A percentile compares a stretch with the other conserved stretches of the same genome.
Conservation (phyloP, 2,113 vertebrate species). For the Circaetus cinerascens region DNA sequence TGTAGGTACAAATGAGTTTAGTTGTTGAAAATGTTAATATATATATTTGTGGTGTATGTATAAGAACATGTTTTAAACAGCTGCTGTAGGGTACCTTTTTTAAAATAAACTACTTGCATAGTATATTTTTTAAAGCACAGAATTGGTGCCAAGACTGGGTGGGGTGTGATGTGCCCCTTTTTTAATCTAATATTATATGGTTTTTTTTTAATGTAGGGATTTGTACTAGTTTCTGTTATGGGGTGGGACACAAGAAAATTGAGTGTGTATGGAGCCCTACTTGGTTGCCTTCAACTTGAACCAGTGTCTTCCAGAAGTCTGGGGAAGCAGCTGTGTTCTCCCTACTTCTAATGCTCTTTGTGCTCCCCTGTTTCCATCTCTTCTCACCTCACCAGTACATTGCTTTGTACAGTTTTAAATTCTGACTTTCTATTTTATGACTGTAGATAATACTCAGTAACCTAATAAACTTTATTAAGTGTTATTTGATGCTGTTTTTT, state of each 20-base stretch:
- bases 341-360: not conserved
- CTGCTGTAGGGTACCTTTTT: constrained; percentile 78
- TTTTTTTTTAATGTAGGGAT: not conserved
- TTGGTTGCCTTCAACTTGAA: constrained; percentile 22
- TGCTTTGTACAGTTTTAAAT: constrained; percentile 79
- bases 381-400: not conserved
- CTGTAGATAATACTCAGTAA: constrained; percentile 86
- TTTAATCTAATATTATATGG: constrained; percentile 44
- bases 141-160: constrained; percentile 73
- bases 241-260: constrained; percentile 10
- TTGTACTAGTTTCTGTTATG: constrained; percentile 10
- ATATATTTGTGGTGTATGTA: constrained; percentile 75
- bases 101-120: constrained; percentile 67
- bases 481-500: not conserved
- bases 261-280: not conserved
- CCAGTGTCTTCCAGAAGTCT: constrained; percentile 14
- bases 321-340: constrained; percentile 33
- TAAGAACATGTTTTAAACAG: constrained; percentile 73
- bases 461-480: constrained; percentile 91
- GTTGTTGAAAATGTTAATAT: constrained; percentile 82
- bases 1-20: constrained; percentile 80
- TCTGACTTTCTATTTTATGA: constrained; percentile 79
- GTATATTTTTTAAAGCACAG: constrained; percentile 78
- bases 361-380: not conserved
- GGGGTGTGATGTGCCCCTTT: constrained; percentile 49